Evolutionary conservation across 2,113 vertebrate genomes (phyloP), one percentile per base, ranked within the genome.

Genomic region (Malaclemys terrapin): DNA sequence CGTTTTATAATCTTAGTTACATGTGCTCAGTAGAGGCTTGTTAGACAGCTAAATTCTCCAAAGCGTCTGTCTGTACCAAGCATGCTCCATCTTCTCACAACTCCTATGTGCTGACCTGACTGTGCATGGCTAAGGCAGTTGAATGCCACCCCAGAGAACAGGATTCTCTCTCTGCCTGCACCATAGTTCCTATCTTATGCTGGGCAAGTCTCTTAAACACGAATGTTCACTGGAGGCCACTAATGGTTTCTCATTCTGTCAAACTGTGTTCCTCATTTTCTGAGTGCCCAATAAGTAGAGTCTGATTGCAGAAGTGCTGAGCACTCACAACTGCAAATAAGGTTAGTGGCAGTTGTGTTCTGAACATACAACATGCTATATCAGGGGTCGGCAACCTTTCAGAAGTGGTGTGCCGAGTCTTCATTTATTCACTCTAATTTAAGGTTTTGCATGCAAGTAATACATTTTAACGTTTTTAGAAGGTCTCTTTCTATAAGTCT

Each of bases 351-450:
- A 65, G 29, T 2, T 7, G 29, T 35, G 12, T 65, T 65, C 14
- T 17, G 0, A 2, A 11, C 19, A 83, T 89, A 69, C 38, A 31
- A 12, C 4, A 0, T 0, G 0, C 38, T 35, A 6, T 8, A 10
- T 82, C 45, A 45, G 45, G 45, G 45, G 45, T 45, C 45, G 45
- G 45, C 45, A 45, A 45, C 45, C 45, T 45, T 45, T 45, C 45
- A 45, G 45, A 6, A 45, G 45, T 45, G 45, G 45, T 45, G 45
- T 45, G 45, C 45, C 45, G 45, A 45, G 45, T 45, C 45, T 45
- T 45, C 45, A 45, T 45, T 45, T 45, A 45, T 45, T 45, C 45
- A 45, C 45, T 45, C 45, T 45, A 45, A 45, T 45, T 45, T 45
- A 45, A 45, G 45, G 45, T 45, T 45, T 45, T 45, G 45, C 45